Evolutionary conservation across 2,888 invertebrate species (phyloP).

Genomic region (Sesia apiformis): DNA sequence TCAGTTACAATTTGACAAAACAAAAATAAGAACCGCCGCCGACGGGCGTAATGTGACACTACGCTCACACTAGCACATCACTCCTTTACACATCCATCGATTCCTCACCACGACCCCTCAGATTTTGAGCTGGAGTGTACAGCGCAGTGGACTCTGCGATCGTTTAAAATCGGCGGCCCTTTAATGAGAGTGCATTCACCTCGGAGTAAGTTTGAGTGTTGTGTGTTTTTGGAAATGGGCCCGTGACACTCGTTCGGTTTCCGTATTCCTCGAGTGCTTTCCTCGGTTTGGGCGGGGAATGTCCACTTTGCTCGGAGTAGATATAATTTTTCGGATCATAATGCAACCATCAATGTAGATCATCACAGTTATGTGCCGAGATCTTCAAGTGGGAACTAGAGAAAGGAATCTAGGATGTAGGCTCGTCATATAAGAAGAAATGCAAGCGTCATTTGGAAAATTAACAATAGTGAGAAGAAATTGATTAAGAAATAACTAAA

Average conservation of each 20-base stretch:
- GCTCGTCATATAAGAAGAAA: too few relatives aligned
- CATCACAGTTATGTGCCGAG: too few relatives aligned
- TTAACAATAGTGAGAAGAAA: too few relatives aligned
- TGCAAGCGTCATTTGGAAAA: too few relatives aligned
- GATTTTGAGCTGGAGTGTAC: conserved; percentile 1
- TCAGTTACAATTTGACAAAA: conserved; percentile 74
- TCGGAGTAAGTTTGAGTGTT: conserved; percentile 38
- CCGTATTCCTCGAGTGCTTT: conserved; percentile 30
- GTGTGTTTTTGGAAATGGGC: conserved; percentile 51
- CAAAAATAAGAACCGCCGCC: conserved; percentile 64
- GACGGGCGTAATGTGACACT: conserved; percentile 32
- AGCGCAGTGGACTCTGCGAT: conserved; percentile 27
- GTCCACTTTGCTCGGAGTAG: too few relatives aligned
- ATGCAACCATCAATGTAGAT: too few relatives aligned
- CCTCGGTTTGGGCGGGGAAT: background rate
- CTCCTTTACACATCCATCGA: background rate
- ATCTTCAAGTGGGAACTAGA: too few relatives aligned
- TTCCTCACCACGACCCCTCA: background rate
- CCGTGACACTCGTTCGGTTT: conserved; percentile 43
- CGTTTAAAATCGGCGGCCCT: conserved; percentile 50
- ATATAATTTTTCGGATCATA: too few relatives aligned
- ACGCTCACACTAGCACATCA: background rate
- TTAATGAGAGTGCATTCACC: conserved; percentile 70
- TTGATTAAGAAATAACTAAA: too few relatives aligned
- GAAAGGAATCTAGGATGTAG: too few relatives aligned